A percentile compares a stretch with the other conserved stretches of the same genome.
phyloP scores from a whole-genome alignment of 2,113 vertebrate species.

The Paramormyrops kingsleyae region DNA sequence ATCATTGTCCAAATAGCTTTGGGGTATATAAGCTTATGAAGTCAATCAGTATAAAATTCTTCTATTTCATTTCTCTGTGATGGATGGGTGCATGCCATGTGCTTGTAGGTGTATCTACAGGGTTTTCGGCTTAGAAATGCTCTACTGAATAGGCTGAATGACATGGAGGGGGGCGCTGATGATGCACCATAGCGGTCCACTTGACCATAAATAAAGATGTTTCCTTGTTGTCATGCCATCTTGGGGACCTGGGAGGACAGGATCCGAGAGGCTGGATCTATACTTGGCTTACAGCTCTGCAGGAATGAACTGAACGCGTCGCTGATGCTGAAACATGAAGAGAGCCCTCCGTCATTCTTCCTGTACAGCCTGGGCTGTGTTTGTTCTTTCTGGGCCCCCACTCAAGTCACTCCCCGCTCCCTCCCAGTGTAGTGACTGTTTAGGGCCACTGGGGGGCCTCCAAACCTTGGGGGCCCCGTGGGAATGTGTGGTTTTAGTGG shows the following conservation, averaged over 20 bases:
- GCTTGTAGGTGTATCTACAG: too few relatives aligned
- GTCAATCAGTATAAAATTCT: not conserved
- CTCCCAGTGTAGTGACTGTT: not conserved
- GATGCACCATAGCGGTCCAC: not conserved
- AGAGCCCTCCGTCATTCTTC: not conserved
- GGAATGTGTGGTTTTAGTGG: not conserved
- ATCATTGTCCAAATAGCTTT: not conserved
- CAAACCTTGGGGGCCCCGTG: not conserved
- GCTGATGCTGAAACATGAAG: not conserved
- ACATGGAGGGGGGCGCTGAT: not conserved
- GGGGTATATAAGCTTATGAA: not conserved
- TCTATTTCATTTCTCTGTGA: not conserved
- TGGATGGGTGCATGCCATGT: not conserved
- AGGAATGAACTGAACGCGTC: not conserved
- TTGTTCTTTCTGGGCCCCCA: not conserved
- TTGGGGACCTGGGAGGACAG: not conserved
- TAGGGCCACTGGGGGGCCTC: not conserved
- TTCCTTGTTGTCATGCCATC: not conserved
- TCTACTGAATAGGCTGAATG: not conserved
- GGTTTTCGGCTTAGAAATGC: too few relatives aligned
- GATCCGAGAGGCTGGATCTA: not conserved
- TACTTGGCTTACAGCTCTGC: not conserved
- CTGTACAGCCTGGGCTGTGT: not conserved
- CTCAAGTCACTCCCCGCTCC: not conserved
- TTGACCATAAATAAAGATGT: not conserved